Conservation (phyloP, 2,888 invertebrate species). For the Auanema freiburgensis region DNA sequence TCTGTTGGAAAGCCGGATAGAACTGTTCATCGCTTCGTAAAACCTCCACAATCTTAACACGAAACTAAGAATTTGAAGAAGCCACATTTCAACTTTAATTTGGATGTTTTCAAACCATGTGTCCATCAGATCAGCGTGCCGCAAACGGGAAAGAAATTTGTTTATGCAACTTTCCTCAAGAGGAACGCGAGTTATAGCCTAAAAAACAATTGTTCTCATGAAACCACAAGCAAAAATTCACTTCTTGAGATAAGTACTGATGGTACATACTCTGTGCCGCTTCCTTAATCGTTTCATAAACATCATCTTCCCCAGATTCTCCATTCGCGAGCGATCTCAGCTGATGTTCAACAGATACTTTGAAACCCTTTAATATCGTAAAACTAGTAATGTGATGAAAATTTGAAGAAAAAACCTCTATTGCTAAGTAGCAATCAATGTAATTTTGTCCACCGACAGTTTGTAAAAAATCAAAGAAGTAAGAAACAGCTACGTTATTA, state of each 20-base stretch:
- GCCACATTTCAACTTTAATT: slow-evolving; percentile 53
- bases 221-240: slow-evolving; percentile 28
- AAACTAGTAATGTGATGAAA: background rate
- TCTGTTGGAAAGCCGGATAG: slow-evolving; percentile 74
- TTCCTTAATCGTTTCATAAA: slow-evolving; percentile 70
- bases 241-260: slow-evolving; percentile 78
- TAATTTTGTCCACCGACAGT: slow-evolving; percentile 75
- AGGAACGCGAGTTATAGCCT: slow-evolving; percentile 73
- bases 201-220: no score
- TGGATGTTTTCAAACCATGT: slow-evolving; percentile 85
- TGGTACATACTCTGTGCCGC: slow-evolving; percentile 78
- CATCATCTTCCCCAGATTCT: slow-evolving; percentile 58
- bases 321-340: slow-evolving; percentile 65
- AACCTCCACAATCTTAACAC: slow-evolving; percentile 61
- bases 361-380: slow-evolving; percentile 52
- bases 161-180: slow-evolving; percentile 73
- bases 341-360: slow-evolving; percentile 75
- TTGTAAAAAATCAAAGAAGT: slow-evolving; percentile 78
- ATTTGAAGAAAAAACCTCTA: slow-evolving; percentile 71
- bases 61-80: slow-evolving; percentile 6
- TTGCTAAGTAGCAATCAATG: slow-evolving; percentile 79
- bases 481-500: slow-evolving; percentile 78
- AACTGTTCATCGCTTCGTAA: slow-evolving; percentile 72
- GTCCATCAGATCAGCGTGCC: slow-evolving; percentile 73
- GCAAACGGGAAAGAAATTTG: slow-evolving; percentile 72